Conservation (phyloP, 2,888 invertebrate genomes). For the Nebria salina region DNA sequence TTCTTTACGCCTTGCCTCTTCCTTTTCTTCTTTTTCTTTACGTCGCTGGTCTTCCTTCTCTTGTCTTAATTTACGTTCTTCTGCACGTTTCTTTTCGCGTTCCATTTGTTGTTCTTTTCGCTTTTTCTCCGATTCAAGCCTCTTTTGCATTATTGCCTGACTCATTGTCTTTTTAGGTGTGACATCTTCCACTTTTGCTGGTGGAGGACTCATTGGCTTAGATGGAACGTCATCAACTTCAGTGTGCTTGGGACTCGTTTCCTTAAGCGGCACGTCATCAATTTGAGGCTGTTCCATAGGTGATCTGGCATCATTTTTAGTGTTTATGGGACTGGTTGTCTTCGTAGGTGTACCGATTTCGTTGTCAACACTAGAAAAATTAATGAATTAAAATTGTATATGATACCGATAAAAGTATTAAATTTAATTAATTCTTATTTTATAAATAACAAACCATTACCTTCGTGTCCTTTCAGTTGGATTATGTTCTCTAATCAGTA, state of each 20-base stretch:
- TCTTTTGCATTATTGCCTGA: slow-evolving; percentile 66
- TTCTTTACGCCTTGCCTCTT: slow-evolving; percentile 62
- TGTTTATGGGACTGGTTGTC: slow-evolving; percentile 7
- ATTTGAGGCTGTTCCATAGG: slow-evolving; percentile 9
- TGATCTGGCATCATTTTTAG: slow-evolving; percentile 15
- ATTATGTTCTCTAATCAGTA: background rate
- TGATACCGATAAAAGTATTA: slow-evolving; percentile 4
- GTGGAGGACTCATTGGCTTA: background rate
- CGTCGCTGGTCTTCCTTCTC: slow-evolving; percentile 63
- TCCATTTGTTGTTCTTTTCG: slow-evolving; percentile 50
- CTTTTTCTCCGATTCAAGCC: slow-evolving; percentile 67
- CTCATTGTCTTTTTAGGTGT: slow-evolving; percentile 55
- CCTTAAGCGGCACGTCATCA: background rate
- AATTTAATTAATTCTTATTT: slow-evolving; percentile 7
- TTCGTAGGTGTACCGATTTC: slow-evolving; percentile 30
- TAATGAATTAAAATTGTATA: slow-evolving; percentile 45
- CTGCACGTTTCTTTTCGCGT: slow-evolving; percentile 53
- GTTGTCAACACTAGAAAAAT: slow-evolving; percentile 40
- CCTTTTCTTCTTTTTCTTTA: slow-evolving; percentile 62
- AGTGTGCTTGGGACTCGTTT: background rate
- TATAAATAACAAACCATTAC: slow-evolving; percentile 2
- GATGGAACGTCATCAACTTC: slow-evolving; percentile 39
- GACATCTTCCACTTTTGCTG: slow-evolving; percentile 23
- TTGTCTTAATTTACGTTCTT: slow-evolving; percentile 51
- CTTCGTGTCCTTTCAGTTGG: background rate